Evolutionary conservation across 2,888 invertebrate genomes (phyloP).

Genomic region (Deilephila elpenor): DNA sequence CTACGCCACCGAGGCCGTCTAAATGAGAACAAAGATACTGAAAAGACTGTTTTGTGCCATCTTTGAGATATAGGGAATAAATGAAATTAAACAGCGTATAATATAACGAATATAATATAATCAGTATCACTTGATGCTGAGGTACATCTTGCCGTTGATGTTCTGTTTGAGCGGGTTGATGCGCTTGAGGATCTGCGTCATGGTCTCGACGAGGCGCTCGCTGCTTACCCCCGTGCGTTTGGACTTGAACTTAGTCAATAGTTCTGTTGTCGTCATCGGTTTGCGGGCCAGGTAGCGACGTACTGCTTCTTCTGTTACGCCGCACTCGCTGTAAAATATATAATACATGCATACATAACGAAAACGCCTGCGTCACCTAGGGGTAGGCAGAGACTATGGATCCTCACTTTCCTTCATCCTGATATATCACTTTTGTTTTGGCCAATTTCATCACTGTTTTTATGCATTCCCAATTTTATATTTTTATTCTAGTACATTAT

Average conservation of each 20-base stretch:
- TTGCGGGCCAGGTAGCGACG: slow-evolving; percentile 97
- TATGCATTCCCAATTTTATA: too few relatives aligned
- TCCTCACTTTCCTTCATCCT: too few relatives aligned
- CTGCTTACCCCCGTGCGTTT: slow-evolving; percentile 96
- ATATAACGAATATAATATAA: not conserved
- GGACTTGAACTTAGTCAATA: slow-evolving; percentile 97
- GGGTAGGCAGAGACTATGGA: too few relatives aligned
- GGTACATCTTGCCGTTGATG: slow-evolving; percentile 97
- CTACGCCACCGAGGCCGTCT: too few relatives aligned
- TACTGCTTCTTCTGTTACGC: slow-evolving; percentile 97
- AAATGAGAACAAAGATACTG: too few relatives aligned
- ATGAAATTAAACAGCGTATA: not conserved
- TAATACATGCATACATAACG: not conserved
- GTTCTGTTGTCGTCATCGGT: slow-evolving; percentile 98
- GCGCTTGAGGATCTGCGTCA: slow-evolving; percentile 97
- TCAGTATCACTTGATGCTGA: slow-evolving; percentile 89
- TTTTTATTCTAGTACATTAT: too few relatives aligned
- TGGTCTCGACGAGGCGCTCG: slow-evolving; percentile 95
- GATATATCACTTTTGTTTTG: too few relatives aligned
- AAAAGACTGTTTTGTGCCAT: too few relatives aligned
- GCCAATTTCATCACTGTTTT: too few relatives aligned
- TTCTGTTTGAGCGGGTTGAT: slow-evolving; percentile 97
- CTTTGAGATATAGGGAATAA: too few relatives aligned
- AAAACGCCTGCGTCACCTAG: not conserved
- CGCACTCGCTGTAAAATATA: slow-evolving; percentile 87